Percentiles rank a stretch among this genome's conserved stretches.
These are phyloP conservation scores for Gymnobelideus leadbeateri DNA, from an alignment of 2,113 vertebrate species.

Conservation along the genomic window DNA sequence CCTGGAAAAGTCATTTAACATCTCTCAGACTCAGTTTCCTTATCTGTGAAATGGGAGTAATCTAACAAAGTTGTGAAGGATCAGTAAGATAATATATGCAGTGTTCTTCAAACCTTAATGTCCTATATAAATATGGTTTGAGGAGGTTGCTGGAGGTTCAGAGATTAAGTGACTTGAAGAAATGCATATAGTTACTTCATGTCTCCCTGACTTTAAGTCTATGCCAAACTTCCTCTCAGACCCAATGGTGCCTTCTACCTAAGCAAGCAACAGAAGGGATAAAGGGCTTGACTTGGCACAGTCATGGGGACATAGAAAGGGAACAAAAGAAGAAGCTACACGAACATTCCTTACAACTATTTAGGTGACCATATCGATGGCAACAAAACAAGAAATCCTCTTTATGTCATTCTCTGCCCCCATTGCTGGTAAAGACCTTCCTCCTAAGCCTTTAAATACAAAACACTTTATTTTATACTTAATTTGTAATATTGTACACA, in stretches of 20 bases:
- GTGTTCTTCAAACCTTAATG: neutral
- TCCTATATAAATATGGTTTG: neutral
- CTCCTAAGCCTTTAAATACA: neutral
- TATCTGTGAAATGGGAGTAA: neutral
- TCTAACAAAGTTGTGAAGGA: neutral
- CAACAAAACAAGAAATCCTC: neutral
- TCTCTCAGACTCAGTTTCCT: neutral
- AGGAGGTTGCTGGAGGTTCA: neutral
- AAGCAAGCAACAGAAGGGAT: neutral
- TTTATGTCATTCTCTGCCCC: neutral
- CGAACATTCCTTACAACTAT: neutral
- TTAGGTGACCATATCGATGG: neutral
- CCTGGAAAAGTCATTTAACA: neutral
- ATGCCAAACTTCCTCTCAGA: neutral
- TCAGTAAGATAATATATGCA: neutral
- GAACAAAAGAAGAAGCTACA: neutral
- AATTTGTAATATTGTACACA: conserved; percentile 83
- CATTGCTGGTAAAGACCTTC: neutral
- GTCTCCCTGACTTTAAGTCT: neutral
- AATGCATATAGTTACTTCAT: neutral
- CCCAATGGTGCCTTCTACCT: neutral
- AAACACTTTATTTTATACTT: neutral
- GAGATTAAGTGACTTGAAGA: neutral
- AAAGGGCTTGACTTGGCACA: neutral
- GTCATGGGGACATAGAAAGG: neutral